Percentiles rank a stretch among this genome's conserved stretches.
These are phyloP conservation scores for Hybos culiciformis DNA, from an alignment of 2,888 invertebrate species.

Conservation along the genomic window DNA sequence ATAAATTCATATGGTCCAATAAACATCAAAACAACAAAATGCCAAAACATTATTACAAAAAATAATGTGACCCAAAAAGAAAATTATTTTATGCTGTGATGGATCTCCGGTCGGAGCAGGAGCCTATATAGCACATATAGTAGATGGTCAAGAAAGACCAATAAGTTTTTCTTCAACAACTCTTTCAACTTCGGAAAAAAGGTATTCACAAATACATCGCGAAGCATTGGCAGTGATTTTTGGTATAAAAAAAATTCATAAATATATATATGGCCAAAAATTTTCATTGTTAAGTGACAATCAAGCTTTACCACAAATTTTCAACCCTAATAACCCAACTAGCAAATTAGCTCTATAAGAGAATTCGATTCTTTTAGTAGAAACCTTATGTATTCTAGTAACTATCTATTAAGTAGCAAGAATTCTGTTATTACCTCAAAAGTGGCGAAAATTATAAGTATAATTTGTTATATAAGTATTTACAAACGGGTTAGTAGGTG, in stretches of 20 bases:
- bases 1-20: background rate
- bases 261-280: no score
- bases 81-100: background rate
- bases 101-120: background rate
- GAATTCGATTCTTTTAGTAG: no score
- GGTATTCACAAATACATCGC: slow-evolving; percentile 1
- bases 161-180: slow-evolving; percentile 1
- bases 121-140: background rate
- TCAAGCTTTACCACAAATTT: no score
- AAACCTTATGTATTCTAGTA: no score
- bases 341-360: no score
- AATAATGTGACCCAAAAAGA: background rate
- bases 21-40: background rate
- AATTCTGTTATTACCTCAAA: no score
- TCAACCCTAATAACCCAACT: no score
- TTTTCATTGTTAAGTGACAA: no score
- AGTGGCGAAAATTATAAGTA: no score
- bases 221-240: background rate
- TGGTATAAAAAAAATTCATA: slow-evolving; percentile 1
- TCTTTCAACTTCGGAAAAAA: slow-evolving; percentile 1
- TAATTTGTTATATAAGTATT: no score
- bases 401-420: no score
- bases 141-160: slow-evolving; percentile 1
- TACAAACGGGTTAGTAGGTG: no score
- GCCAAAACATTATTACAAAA: background rate